Base-by-base conservation (phyloP, 1,140 invertebrate species). In the Drosophila kanapiae region DNA sequence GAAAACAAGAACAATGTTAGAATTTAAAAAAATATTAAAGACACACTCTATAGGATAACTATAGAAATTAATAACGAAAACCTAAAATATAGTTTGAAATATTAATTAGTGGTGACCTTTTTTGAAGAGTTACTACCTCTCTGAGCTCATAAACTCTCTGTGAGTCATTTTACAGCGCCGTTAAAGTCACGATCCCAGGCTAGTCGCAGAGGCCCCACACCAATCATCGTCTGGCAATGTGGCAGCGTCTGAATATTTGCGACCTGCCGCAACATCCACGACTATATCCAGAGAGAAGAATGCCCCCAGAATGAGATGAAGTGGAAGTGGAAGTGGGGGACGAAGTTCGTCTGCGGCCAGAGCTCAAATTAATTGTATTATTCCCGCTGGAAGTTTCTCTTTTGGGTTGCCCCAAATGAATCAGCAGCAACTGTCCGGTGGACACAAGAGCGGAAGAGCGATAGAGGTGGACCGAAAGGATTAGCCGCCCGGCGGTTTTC, bases 361-460 rank as follows among this genome's bases (percentile, higher is more conserved):
- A 76, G 81, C 56, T 84, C 37, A 74, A 85, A 84, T 85, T 85
- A 84, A 85, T 85, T 81, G 68, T 71, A 80, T 85, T 84, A 80
- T 84, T 84, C 13, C 40, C 23, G 62, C 38, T 59, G 45, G 48
- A 83, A 65, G 33, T 81, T 80, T 81, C 57, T 62, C 61, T 14
- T 65, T 61, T 38, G 57, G 49, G 23, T 40, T 64, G 35, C 18
- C 65, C 59, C 27, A 33, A 48, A 33, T 65, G 60, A 68, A 48
- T 63, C 58, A 38, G 23, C 59, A 8, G 43, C 33, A 6, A 47
- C 31, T 18, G 14, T 37, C 33, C 51, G 51, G 13, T 23, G 13
- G 33, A 13, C 47, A 49, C 27, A 27, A 49, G 9, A 51, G 29
- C n/a, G 7, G 9, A 10, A 33, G 27, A 31, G 14, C 8, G 8